Evolutionary conservation across 92 coral and sea anemone genomes (phyloP).

Genomic region (Palythoa grandiflora): DNA sequence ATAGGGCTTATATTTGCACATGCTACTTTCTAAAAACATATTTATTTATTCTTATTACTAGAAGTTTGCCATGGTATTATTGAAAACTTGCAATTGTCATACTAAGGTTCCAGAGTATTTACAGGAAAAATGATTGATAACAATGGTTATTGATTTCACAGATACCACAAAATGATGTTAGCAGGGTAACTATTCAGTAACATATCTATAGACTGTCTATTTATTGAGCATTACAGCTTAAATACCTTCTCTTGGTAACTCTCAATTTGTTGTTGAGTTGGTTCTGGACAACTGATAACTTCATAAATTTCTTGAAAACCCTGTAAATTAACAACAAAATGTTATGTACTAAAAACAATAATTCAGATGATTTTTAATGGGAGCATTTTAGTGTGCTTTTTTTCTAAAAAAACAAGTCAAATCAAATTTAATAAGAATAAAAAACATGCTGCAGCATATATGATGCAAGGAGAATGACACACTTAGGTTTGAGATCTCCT

Average conservation of each 20-base stretch:
- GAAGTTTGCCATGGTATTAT: background rate
- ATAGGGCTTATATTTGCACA: background rate
- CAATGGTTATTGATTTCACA: background rate
- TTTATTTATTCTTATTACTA: too few relatives aligned
- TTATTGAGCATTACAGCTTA: background rate
- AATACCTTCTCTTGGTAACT: constrained; percentile 10
- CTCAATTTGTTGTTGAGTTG: constrained; percentile 26
- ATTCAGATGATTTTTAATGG: background rate
- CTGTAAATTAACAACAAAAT: constrained; percentile 8
- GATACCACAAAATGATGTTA: background rate
- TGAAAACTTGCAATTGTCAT: constrained; percentile 1
- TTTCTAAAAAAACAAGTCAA: too few relatives aligned
- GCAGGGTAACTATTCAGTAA: background rate
- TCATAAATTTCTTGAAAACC: constrained; percentile 26
- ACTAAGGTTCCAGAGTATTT: background rate
- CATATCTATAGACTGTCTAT: background rate
- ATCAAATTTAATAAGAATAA: background rate
- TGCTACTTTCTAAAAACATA: constrained; percentile 2
- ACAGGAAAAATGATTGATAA: background rate
- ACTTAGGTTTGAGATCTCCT: too few relatives aligned
- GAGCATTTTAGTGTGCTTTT: background rate
- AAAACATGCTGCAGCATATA: background rate
- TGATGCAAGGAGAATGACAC: background rate
- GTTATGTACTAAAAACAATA: background rate
- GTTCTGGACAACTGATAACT: constrained; percentile 8